Percentiles rank a stretch among this genome's conserved stretches.
Conservation (phyloP, 2,888 invertebrate genomes). For the Eupithecia pulchellata region DNA sequence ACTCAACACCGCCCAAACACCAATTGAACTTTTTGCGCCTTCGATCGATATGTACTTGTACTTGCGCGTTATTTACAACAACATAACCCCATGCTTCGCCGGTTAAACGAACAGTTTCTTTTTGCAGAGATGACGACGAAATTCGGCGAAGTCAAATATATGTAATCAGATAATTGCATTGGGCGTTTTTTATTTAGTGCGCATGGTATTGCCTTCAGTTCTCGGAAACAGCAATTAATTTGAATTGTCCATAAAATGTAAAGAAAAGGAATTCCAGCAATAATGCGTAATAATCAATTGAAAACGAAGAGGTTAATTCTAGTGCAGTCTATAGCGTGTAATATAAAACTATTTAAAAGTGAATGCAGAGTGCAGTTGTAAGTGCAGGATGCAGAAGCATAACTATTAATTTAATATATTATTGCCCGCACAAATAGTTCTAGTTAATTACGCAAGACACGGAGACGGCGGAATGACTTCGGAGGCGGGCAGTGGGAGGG, state of each 20-base stretch:
- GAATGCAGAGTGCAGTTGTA: not conserved
- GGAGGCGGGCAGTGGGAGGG: slow-evolving; percentile 54
- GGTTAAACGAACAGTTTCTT: slow-evolving; percentile 15
- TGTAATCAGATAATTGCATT: slow-evolving; percentile 43
- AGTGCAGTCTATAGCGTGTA: not conserved
- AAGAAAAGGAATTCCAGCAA: not conserved
- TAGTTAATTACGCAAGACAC: slow-evolving; percentile 58
- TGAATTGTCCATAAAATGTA: not conserved
- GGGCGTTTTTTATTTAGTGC: slow-evolving; percentile 36
- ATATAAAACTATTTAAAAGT: not conserved
- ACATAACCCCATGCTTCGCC: slow-evolving; percentile 27
- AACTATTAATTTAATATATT: slow-evolving; percentile 14
- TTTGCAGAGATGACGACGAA: slow-evolving; percentile 25
- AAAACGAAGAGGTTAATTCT: not conserved
- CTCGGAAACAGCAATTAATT: slow-evolving; percentile 1
- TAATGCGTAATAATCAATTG: not conserved
- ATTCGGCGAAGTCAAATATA: slow-evolving; percentile 44
- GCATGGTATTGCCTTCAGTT: slow-evolving; percentile 19
- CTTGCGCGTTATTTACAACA: slow-evolving; percentile 34
- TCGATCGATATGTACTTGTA: slow-evolving; percentile 25
- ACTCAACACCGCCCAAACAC: slow-evolving; percentile 52
- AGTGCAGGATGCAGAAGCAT: not conserved
- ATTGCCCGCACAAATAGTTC: slow-evolving; percentile 31
- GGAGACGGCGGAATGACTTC: slow-evolving; percentile 56
- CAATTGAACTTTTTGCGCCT: slow-evolving; percentile 53